A percentile compares a stretch with the other conserved stretches of the same genome.
phyloP scores from a whole-genome alignment of 2,113 vertebrate genomes.

The Callopanchax toddi region DNA sequence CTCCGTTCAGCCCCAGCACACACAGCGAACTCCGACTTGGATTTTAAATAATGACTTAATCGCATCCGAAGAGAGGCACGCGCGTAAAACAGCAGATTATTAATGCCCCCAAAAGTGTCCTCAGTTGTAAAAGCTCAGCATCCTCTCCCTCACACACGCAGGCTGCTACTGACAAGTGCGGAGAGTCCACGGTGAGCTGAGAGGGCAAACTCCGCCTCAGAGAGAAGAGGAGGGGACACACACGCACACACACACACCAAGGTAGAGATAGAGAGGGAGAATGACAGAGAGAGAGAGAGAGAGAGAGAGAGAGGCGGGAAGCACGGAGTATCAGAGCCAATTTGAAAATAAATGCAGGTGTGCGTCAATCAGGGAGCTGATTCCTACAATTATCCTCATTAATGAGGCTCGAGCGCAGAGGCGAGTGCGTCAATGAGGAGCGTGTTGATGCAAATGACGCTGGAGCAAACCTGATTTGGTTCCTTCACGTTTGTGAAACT shows the following conservation, averaged over 20 bases:
- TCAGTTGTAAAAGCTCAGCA: constrained; percentile 3
- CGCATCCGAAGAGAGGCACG: constrained; percentile 1
- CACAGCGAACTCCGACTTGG: too few species aligned
- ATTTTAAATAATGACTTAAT: background rate
- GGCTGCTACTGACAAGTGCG: constrained; percentile 71
- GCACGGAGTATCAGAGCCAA: constrained; percentile 36
- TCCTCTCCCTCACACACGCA: constrained; percentile 40
- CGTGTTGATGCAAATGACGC: constrained; percentile 10
- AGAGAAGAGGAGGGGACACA: background rate
- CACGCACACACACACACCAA: too few species aligned
- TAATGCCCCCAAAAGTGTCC: constrained; percentile 11
- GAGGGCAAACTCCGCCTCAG: constrained; percentile 71
- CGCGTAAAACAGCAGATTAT: background rate
- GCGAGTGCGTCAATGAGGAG: constrained; percentile 12
- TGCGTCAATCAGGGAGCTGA: constrained; percentile 33
- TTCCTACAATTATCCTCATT: constrained; percentile 33
- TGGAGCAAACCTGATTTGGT: background rate
- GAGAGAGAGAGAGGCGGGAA: constrained; percentile 39
- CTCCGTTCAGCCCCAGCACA: background rate
- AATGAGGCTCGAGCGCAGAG: background rate
- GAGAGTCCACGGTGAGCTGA: constrained; percentile 57
- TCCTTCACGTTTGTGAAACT: constrained; percentile 5
- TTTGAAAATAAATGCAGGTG: constrained; percentile 49
- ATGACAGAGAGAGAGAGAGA: constrained; percentile 8
- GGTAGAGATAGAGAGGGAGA: constrained; percentile 8